phyloP scores from a whole-genome alignment of 2,113 vertebrate genomes.

The Xiphophorus hellerii region DNA sequence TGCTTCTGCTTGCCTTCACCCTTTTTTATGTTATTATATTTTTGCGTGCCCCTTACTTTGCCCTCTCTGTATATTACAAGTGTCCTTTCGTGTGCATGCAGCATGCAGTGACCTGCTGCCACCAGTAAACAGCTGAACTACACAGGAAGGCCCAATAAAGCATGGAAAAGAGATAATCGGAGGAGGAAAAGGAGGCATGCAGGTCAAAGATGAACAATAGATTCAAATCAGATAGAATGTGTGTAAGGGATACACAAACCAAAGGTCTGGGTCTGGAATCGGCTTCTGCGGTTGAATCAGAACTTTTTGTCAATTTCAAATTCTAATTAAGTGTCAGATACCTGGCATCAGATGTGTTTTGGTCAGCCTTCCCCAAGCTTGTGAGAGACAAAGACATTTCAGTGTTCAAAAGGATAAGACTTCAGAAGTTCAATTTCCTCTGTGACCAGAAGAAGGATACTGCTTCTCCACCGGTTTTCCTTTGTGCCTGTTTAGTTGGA shows the following conservation, averaged over 20 bases:
- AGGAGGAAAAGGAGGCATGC: constrained; percentile 5
- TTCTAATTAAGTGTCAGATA: constrained; percentile 44
- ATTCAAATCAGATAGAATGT: constrained; percentile 35
- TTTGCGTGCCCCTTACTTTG: constrained; percentile 41
- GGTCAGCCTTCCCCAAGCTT: constrained; percentile 25
- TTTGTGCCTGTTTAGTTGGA: constrained; percentile 39
- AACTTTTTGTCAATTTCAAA: constrained; percentile 29
- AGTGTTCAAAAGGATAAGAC: not conserved
- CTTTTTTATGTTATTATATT: constrained; percentile 69
- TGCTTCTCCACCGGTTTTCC: constrained; percentile 64
- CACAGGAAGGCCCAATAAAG: constrained; percentile 10
- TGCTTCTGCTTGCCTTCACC: constrained; percentile 51
- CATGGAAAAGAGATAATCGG: constrained; percentile 15
- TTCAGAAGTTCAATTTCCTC: constrained; percentile 72
- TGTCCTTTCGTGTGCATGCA: constrained; percentile 48
- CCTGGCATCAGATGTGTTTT: constrained; percentile 40
- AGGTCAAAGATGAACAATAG: constrained; percentile 13
- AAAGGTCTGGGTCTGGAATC: constrained; percentile 5
- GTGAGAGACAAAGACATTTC: no score
- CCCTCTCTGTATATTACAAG: constrained; percentile 62
- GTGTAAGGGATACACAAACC: constrained; percentile 9
- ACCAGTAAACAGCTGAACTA: constrained; percentile 34
- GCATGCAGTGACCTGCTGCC: constrained; percentile 38
- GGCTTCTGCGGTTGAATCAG: not conserved
- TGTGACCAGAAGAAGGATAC: constrained; percentile 68